Percentiles rank a stretch among this genome's conserved stretches.
These are phyloP conservation scores for Pongo abelii DNA, from an alignment of 2,113 vertebrate genomes.

Conservation along the genomic window DNA sequence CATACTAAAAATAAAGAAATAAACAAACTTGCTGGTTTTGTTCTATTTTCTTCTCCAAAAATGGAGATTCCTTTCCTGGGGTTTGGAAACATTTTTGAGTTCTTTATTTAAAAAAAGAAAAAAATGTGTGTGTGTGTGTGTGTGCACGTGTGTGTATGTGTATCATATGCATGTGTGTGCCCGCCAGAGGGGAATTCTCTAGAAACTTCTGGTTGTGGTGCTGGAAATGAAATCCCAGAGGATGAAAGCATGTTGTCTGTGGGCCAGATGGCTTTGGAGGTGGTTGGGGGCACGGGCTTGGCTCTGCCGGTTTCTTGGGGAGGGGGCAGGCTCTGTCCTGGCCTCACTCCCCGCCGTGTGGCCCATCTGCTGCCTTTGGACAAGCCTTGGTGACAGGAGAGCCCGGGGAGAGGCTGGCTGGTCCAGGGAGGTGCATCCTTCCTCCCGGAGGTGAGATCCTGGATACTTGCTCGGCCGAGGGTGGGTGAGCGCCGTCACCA, in stretches of 20 bases:
- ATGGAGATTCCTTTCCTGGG: conserved; percentile 31
- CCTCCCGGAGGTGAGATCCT: background rate
- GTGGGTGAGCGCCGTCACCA: background rate
- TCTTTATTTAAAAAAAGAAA: background rate
- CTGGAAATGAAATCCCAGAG: conserved; percentile 27
- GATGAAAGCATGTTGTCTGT: conserved; percentile 46
- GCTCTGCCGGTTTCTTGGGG: background rate
- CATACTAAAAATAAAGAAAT: background rate
- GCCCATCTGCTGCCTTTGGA: background rate
- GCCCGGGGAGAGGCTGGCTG: background rate
- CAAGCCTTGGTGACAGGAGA: background rate
- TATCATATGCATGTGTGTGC: background rate
- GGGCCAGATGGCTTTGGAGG: conserved; percentile 54
- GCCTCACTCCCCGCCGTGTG: background rate
- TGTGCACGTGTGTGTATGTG: background rate
- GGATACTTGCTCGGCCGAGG: background rate
- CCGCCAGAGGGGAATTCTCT: conserved; percentile 20
- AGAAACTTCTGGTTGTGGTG: conserved; percentile 36
- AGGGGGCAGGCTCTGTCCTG: background rate
- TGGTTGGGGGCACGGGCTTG: background rate
- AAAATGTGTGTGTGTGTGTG: background rate
- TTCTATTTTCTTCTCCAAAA: conserved; percentile 40
- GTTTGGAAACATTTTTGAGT: conserved; percentile 22
- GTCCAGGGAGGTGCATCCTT: background rate
- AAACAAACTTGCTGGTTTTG: background rate